Percentiles rank a stretch among this genome's conserved stretches.
Evolutionary conservation across 2,797 vertebrate species (phyloP).

Genomic region (Lutjanus argentimaculatus): DNA sequence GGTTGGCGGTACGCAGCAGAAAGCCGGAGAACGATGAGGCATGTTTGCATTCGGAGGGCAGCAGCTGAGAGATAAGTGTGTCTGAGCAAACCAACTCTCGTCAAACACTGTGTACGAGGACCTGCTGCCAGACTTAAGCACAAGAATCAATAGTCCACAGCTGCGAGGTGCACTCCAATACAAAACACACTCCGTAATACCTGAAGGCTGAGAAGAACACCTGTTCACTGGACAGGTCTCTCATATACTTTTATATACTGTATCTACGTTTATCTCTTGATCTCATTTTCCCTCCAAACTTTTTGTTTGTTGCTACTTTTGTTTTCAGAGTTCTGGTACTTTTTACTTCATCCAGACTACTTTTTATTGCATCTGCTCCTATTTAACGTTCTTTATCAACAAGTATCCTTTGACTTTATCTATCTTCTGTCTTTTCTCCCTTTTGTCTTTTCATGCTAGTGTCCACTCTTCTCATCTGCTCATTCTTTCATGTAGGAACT

Average conservation of each 20-base stretch:
- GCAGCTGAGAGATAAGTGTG: conserved; percentile 61
- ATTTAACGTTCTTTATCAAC: neutral
- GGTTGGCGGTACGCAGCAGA: conserved; percentile 20
- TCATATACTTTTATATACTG: neutral
- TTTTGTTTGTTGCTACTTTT: neutral
- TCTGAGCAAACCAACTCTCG: conserved; percentile 54
- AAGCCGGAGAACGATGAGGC: conserved; percentile 17
- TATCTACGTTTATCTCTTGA: neutral
- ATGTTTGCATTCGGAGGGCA: conserved; percentile 47
- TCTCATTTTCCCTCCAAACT: neutral
- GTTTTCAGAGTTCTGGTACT: neutral
- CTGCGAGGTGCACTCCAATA: conserved; percentile 47
- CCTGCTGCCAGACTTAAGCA: conserved; percentile 58
- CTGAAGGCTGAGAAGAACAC: neutral
- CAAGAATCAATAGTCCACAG: conserved; percentile 63
- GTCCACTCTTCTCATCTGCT: neutral
- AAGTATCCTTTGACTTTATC: neutral
- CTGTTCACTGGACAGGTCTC: conserved; percentile 8
- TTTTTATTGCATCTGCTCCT: neutral
- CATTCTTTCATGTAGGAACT: neutral
- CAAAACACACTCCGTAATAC: conserved; percentile 14
- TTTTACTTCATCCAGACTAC: too few relatives aligned
- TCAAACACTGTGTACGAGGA: conserved; percentile 43
- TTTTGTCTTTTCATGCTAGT: neutral
- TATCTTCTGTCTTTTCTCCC: neutral